A percentile compares a stretch with the other conserved stretches of the same genome.
These are phyloP conservation scores for Calcarius lapponicus DNA, from an alignment of 2,797 vertebrate species.

Conservation along the genomic window DNA sequence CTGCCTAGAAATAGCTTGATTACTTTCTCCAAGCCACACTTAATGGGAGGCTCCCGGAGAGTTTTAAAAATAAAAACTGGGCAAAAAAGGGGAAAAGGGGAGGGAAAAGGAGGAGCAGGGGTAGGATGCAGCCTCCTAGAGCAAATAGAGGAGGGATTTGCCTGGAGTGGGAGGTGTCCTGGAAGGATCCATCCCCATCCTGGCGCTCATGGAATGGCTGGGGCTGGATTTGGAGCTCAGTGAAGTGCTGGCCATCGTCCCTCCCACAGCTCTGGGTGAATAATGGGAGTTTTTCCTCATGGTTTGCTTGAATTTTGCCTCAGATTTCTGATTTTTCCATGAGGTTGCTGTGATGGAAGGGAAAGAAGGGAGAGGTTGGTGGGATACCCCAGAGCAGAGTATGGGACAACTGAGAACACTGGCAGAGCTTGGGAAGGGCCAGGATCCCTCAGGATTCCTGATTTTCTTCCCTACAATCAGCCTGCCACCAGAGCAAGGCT, in stretches of 20 bases:
- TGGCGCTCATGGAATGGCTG: accelerated
- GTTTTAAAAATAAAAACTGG: conserved; percentile 9
- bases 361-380: background rate
- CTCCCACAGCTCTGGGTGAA: background rate
- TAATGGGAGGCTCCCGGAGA: conserved; percentile 62
- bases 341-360: background rate
- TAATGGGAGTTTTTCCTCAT: background rate
- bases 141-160: accelerated
- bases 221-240: accelerated
- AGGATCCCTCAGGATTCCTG: background rate
- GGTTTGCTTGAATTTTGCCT: accelerated
- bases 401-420: accelerated
- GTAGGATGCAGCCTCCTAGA: background rate
- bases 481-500: background rate
- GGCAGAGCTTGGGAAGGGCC: background rate
- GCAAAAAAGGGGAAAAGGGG: conserved; percentile 5
- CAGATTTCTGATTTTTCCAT: background rate
- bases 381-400: accelerated
- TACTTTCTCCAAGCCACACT: conserved; percentile 69
- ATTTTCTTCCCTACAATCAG: background rate
- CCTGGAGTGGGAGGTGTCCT: background rate
- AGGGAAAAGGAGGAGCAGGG: background rate
- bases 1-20: conserved; percentile 81
- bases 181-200: background rate
- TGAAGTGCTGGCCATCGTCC: accelerated